A percentile compares a stretch with the other conserved stretches of the same genome.
Conservation (phyloP, 2,113 vertebrate genomes). For the Aptenodytes forsteri region DNA sequence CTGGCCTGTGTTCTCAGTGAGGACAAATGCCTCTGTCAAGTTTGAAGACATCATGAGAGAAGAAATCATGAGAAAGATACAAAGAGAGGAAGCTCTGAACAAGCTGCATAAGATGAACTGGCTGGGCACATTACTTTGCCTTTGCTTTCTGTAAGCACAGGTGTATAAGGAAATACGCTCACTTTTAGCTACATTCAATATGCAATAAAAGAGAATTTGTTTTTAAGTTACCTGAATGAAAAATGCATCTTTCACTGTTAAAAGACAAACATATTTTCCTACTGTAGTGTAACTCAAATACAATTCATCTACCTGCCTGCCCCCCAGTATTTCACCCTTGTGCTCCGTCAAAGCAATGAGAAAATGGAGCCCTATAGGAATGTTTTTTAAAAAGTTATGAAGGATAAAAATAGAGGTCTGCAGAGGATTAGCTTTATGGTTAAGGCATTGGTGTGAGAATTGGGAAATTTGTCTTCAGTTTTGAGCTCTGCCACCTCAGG, state of each 20-base stretch:
- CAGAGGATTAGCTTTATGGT: slow-evolving; percentile 7
- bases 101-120: background rate
- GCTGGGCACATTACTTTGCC: background rate
- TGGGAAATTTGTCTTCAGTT: slow-evolving; percentile 23
- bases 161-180: background rate
- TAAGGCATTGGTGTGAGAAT: background rate
- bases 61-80: background rate
- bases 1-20: background rate
- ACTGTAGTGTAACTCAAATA: background rate
- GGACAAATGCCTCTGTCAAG: background rate
- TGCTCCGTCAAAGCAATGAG: background rate
- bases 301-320: slow-evolving; percentile 24
- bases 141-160: slow-evolving; percentile 3
- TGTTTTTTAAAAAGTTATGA: background rate
- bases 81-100: background rate
- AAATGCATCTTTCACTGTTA: slow-evolving; percentile 14
- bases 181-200: slow-evolving; percentile 18
- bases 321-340: background rate
- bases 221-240: slow-evolving; percentile 21
- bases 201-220: slow-evolving; percentile 15
- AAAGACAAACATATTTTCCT: slow-evolving; percentile 42
- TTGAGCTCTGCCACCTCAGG: background rate
- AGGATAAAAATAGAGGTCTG: slow-evolving; percentile 1
- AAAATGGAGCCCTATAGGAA: slow-evolving; percentile 19
- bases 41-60: background rate